Evolutionary conservation across 1,140 invertebrate genomes (phyloP).

Genomic region (Parapsyche elsis): DNA sequence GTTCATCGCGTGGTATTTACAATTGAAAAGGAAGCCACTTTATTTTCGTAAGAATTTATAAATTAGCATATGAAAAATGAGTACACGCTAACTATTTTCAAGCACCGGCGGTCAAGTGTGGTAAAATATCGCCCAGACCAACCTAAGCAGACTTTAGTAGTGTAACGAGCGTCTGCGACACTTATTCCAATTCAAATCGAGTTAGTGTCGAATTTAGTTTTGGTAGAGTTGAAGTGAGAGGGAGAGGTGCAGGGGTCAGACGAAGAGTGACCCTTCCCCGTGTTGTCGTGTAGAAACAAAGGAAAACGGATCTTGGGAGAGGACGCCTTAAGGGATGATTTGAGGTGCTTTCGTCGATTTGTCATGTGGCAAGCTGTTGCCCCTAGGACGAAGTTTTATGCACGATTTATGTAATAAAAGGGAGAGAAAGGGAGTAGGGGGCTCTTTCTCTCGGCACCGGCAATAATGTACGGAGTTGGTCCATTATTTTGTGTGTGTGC

Average conservation of each 20-base stretch:
- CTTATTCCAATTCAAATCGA: slow-evolving; percentile 55
- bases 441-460: not conserved
- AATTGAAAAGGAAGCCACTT: too few relatives aligned
- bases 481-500: slow-evolving; percentile 51
- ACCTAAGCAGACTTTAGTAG: too few relatives aligned
- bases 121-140: not conserved
- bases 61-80: slow-evolving; percentile 1
- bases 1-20: too few relatives aligned
- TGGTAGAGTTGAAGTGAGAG: not conserved
- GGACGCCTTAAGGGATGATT: slow-evolving; percentile 38
- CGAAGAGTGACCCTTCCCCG: slow-evolving; percentile 5
- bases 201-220: slow-evolving; percentile 53
- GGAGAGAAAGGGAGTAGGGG: slow-evolving; percentile 17
- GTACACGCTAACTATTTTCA: not conserved
- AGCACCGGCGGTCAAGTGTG: not conserved
- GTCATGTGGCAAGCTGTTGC: slow-evolving; percentile 37
- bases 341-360: slow-evolving; percentile 42
- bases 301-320: slow-evolving; percentile 45
- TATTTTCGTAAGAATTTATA: not conserved
- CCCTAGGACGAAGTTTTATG: slow-evolving; percentile 47
- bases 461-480: slow-evolving; percentile 22
- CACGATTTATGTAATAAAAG: slow-evolving; percentile 55
- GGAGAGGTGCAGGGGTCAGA: slow-evolving; percentile 6
- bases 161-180: slow-evolving; percentile 23
- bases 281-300: slow-evolving; percentile 54